Percentiles rank a stretch among this genome's conserved stretches.
Evolutionary conservation across 2,797 vertebrate species (phyloP).

Genomic region (Microctenopoma stevenorrisi): DNA sequence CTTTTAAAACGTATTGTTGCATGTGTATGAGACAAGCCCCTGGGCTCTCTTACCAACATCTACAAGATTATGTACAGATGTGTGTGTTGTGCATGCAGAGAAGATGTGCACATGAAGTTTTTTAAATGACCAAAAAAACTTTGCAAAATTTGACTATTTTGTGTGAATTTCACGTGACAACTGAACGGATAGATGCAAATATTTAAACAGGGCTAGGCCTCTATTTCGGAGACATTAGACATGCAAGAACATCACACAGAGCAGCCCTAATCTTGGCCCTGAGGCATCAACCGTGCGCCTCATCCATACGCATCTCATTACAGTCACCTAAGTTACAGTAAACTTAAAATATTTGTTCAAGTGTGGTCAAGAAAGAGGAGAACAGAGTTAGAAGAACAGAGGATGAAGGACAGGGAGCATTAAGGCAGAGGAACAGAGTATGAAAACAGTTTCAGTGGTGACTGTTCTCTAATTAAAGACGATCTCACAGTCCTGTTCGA

Average conservation of each 20-base stretch:
- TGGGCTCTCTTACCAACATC: background rate
- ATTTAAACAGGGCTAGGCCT: background rate
- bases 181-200: conserved; percentile 37
- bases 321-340: background rate
- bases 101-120: too few relatives aligned
- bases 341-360: conserved; percentile 3
- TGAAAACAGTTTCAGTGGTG: conserved; percentile 32
- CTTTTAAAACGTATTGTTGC: too few relatives aligned
- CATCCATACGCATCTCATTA: background rate
- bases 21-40: too few relatives aligned
- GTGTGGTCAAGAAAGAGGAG: conserved; percentile 10
- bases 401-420: background rate
- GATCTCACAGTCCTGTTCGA: conserved; percentile 49
- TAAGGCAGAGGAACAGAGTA: conserved; percentile 10
- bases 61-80: background rate
- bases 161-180: conserved; percentile 32
- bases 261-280: conserved; percentile 8
- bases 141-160: conserved; percentile 34
- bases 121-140: background rate
- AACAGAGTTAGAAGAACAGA: background rate
- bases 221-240: conserved; percentile 14
- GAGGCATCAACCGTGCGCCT: conserved; percentile 12
- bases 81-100: too few relatives aligned
- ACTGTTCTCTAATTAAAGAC: conserved; percentile 62
- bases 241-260: conserved; percentile 10